Evolutionary conservation across 1,140 invertebrate genomes (phyloP).

Genomic region (Papilio machaon): DNA sequence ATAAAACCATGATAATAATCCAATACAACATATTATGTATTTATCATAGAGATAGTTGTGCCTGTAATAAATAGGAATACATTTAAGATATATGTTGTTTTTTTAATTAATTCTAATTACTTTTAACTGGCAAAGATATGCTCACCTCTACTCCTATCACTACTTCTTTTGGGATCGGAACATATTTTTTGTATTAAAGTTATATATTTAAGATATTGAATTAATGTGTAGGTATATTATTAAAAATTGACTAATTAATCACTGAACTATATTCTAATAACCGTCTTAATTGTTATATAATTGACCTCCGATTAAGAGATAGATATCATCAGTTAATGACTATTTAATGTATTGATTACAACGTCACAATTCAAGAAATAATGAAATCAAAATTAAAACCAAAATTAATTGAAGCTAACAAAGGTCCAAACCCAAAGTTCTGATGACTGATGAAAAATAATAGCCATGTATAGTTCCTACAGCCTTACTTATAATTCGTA

Average conservation of each 20-base stretch:
- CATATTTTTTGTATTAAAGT: neutral
- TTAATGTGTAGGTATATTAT: neutral
- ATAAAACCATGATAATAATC: neutral
- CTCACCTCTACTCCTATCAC: no score
- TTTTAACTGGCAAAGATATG: no score
- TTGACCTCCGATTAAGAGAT: neutral
- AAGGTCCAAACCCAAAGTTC: no score
- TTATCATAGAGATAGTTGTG: neutral
- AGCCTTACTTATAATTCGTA: no score
- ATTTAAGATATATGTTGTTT: neutral
- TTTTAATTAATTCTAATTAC: neutral
- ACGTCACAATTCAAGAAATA: no score
- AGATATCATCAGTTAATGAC: neutral
- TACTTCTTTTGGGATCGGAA: no score
- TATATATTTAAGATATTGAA: neutral
- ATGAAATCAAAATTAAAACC: no score
- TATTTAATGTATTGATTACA: neutral
- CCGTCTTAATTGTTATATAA: neutral
- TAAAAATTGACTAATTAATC: neutral
- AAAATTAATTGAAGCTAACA: no score
- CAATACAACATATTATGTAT: neutral
- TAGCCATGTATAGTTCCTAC: no score
- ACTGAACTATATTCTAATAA: neutral
- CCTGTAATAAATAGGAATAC: neutral
- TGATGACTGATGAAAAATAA: no score